Evolutionary conservation across 2,113 vertebrate genomes (phyloP), one percentile per base, ranked within the genome.

Genomic region (Pluvialis apricaria): DNA sequence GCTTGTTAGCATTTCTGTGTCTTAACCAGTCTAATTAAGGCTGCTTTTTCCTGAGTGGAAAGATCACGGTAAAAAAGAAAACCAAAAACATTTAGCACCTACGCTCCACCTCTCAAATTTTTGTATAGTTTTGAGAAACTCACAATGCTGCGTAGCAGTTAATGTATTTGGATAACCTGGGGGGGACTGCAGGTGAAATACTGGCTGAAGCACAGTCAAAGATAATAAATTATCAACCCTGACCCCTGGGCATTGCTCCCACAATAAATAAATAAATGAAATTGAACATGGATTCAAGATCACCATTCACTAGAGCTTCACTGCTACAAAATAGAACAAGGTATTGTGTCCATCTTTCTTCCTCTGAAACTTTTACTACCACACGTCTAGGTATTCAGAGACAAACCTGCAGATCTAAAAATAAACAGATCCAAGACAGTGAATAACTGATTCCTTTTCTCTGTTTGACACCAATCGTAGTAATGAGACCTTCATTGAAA

Each of bases 21-120:
- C 70, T 92, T 85, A 89, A 78, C 65, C 70, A 87, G 44, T 57
- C 83, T 94, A 95, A 95, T 94, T 96, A 95, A 76, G 49, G 61
- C 65, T 95, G 61, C 6, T 91, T 71, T 91, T 96, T 89, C 80
- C n/a, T 58, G 32, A 89, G 47, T 44, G 36, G 77, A 91, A 95
- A 93, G 31, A 79, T 76, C 25, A 32, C 47, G 72, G 52, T n/a
- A 22, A 47, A 69, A 72, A 62, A 82, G 31, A 1, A 18, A 28
- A 6, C 13, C 10, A 61, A 57, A 82, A 31, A 2, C 11, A 44
- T 28, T 38, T 69, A 69, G 29, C 60, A 90, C 21, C 66, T 80
- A 88, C 2, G 1, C 22, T 24, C 52, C 40, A 69, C 26, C 40
- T 85, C 40, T 44, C 36, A 86, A 0, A 60, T 73, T 75, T 68